Evolutionary conservation across 2,888 invertebrate genomes (phyloP).

Genomic region (Pachydiplax longipennis): DNA sequence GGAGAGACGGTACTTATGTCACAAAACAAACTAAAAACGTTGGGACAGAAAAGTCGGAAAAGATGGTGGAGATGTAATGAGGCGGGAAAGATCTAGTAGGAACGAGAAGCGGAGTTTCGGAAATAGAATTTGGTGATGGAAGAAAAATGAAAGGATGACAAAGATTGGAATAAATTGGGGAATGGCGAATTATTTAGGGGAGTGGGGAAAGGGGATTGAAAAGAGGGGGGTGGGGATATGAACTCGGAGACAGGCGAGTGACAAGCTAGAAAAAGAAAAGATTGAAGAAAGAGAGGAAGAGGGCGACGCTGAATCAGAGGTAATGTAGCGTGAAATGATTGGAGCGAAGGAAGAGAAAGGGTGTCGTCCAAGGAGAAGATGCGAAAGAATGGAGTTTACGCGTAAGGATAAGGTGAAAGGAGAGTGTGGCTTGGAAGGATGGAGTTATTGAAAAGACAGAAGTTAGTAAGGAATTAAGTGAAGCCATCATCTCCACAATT

Average conservation of each 20-base stretch:
- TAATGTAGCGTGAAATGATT: slow-evolving; percentile 1
- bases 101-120: background rate
- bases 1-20: too few relatives aligned
- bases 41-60: background rate
- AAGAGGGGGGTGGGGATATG: background rate
- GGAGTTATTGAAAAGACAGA: background rate
- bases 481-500: background rate
- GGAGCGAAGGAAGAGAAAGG: background rate
- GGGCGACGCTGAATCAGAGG: background rate
- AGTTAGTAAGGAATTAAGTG: background rate
- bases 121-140: too few relatives aligned
- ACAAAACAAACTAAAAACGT: too few relatives aligned
- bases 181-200: background rate
- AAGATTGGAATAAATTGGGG: background rate
- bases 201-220: background rate
- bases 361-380: background rate
- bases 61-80: background rate
- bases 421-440: background rate
- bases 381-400: background rate
- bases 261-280: background rate
- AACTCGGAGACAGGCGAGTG: background rate
- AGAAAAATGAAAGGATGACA: background rate
- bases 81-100: background rate
- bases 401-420: background rate
- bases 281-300: background rate